Evolutionary conservation across 2,113 vertebrate genomes (phyloP).

Genomic region (Gorsachius goisagi): DNA sequence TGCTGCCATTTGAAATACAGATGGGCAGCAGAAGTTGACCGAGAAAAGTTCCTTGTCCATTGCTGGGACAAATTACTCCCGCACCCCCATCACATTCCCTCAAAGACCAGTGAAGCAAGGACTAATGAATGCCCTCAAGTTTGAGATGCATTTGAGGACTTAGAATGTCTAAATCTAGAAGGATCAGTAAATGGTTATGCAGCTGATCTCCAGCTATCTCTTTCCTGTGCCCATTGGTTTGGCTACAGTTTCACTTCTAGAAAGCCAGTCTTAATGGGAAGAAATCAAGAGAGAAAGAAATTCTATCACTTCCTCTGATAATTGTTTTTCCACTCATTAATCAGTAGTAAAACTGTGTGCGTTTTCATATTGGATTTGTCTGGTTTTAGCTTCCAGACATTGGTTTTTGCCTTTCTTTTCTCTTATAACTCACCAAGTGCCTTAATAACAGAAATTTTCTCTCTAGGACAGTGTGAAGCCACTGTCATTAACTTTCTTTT

Average conservation of each 20-base stretch:
- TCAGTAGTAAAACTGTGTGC: not conserved
- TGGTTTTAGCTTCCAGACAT: not conserved
- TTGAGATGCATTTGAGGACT: not conserved
- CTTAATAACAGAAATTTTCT: constrained; percentile 26
- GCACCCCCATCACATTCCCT: fast-evolving
- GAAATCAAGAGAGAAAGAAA: not conserved
- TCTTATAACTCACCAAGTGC: not conserved
- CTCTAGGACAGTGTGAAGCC: not conserved
- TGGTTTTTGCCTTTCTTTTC: not conserved
- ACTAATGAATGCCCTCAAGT: not conserved
- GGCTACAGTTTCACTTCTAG: not conserved
- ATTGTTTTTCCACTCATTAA: not conserved
- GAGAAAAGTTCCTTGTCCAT: not conserved
- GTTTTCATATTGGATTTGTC: constrained; percentile 9
- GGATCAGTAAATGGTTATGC: not conserved
- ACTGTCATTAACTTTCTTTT: constrained; percentile 9
- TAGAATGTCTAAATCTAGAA: not conserved
- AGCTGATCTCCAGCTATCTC: not conserved
- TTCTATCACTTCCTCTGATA: not conserved
- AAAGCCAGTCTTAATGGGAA: not conserved
- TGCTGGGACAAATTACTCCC: not conserved
- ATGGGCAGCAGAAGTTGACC: not conserved
- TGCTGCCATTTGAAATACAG: not conserved
- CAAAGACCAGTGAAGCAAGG: not conserved
- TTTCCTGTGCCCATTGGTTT: not conserved